Conservation (phyloP, 1,140 invertebrate genomes). For the Leptopilina boulardi region DNA sequence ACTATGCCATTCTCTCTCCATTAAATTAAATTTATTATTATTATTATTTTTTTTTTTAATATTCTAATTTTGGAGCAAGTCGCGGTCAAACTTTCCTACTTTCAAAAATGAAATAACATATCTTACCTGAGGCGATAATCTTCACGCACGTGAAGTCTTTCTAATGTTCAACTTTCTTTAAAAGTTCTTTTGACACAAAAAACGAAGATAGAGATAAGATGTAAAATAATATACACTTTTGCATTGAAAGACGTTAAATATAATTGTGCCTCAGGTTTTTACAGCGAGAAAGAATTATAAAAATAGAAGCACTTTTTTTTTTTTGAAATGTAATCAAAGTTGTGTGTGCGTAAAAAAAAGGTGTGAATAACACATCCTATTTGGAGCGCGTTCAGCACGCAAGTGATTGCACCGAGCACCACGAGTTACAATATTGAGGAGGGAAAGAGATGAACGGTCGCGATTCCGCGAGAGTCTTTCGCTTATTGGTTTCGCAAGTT, state of each 20-base stretch:
- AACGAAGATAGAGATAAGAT: not conserved
- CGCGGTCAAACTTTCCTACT: not conserved
- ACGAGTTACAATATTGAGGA: conserved; percentile 27
- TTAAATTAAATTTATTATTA: no score
- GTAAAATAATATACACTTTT: not conserved
- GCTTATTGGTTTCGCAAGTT: conserved; percentile 35
- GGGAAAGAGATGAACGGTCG: conserved; percentile 38
- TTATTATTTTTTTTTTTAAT: no score
- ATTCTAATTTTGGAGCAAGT: not conserved
- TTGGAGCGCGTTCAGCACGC: conserved; percentile 63
- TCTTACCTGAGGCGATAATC: conserved; percentile 15
- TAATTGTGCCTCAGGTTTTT: not conserved
- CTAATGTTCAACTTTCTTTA: not conserved
- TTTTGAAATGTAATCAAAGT: not conserved
- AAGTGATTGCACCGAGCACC: conserved; percentile 57
- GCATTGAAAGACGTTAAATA: not conserved
- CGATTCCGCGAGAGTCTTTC: conserved; percentile 35
- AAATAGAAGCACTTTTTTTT: not conserved
- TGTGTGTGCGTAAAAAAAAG: not conserved
- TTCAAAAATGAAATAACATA: not conserved
- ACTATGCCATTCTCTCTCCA: no score
- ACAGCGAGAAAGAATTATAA: not conserved
- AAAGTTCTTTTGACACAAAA: not conserved
- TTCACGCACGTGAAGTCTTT: conserved; percentile 6
- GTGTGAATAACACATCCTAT: conserved; percentile 45